Base-by-base conservation (phyloP, 64 coral and sea anemone genomes). In the Acropora tenuis region DNA sequence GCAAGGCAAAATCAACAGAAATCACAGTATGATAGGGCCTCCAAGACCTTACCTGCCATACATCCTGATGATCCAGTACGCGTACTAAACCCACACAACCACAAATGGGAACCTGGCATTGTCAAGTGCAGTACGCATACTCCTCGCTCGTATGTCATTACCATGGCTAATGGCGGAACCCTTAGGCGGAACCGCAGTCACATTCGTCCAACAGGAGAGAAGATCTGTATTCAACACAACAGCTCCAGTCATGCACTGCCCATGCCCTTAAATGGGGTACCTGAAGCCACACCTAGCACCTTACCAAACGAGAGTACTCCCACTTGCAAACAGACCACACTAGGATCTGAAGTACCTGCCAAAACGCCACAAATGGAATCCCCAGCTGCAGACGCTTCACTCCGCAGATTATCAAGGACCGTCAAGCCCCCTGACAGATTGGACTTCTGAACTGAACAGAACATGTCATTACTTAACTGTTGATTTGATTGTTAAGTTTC, bases 51-150 rank as follows among this genome's bases (percentile, higher is more conserved):
- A 1, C 88, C 58, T 79, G 68, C 80, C 16, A 12, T 90, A n/a
- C 41, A 86, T n/a, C 88, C 93, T 41, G 44, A 65, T 10, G 82
- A 90, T 50, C 11, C 41, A 43, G 69, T 94, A n/a, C 19, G 80
- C 12, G 73, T 89, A 2, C 82, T 83, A 7, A 77, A 94, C 53
- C 78, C 68, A 43, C 93, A n/a, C 18, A 87, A 41, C 60, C 65
- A 78, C 46, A 86, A 68, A 16, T 94, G 80, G 87, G 73, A 94
- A 87, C 61, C 80, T 47, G 88, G 93, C 12, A 80, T 87, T 1
- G 41, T 94, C 63, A 80, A 79, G 74, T 48, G 76, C 47, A 68
- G 7, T 13, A 48, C 52, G 1, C 43, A 90, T 76, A 55, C 88
- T 0, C 88, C 93, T 75, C 59, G 82, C 19, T 90, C 93, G 46